Percentiles rank a stretch among this genome's conserved stretches.
Evolutionary conservation across 2,797 vertebrate species (phyloP).

Genomic region (Coregonus suidteri): DNA sequence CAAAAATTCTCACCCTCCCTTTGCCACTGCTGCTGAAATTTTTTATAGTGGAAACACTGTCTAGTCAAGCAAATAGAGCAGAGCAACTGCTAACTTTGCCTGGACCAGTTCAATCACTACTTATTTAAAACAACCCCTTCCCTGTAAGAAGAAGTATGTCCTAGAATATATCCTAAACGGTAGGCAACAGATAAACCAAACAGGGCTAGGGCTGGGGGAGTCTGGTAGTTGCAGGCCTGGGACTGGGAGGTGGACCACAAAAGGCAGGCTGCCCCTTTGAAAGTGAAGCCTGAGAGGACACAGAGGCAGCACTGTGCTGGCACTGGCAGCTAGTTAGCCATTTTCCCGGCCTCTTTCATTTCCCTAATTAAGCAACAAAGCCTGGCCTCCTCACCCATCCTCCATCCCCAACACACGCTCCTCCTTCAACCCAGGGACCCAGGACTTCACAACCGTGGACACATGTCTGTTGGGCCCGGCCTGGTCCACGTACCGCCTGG

Average conservation of each 20-base stretch:
- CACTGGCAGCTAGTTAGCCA: slow-evolving; percentile 27
- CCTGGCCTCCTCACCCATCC: slow-evolving; percentile 11
- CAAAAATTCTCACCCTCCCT: no score
- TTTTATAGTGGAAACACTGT: no score
- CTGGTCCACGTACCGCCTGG: neutral
- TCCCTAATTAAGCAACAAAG: slow-evolving; percentile 41
- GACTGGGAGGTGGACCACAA: slow-evolving; percentile 16
- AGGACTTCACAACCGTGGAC: neutral
- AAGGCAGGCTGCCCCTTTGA: slow-evolving; percentile 39
- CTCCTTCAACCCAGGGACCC: slow-evolving; percentile 1
- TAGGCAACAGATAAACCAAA: neutral
- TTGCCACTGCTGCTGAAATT: no score
- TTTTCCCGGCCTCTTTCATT: slow-evolving; percentile 40
- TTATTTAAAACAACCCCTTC: neutral
- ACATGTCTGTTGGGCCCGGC: neutral
- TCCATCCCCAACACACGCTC: neutral
- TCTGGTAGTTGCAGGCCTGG: neutral
- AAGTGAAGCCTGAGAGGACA: slow-evolving; percentile 26
- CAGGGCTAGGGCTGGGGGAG: neutral
- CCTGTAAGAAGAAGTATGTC: neutral
- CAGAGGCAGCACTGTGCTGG: slow-evolving; percentile 34
- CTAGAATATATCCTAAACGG: neutral
- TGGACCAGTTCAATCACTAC: neutral
- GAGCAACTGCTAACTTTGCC: neutral
- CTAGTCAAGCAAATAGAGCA: neutral